These are phyloP conservation scores for Carterocephalus palaemon DNA, from an alignment of 2,888 invertebrate genomes.

Conservation along the genomic window DNA sequence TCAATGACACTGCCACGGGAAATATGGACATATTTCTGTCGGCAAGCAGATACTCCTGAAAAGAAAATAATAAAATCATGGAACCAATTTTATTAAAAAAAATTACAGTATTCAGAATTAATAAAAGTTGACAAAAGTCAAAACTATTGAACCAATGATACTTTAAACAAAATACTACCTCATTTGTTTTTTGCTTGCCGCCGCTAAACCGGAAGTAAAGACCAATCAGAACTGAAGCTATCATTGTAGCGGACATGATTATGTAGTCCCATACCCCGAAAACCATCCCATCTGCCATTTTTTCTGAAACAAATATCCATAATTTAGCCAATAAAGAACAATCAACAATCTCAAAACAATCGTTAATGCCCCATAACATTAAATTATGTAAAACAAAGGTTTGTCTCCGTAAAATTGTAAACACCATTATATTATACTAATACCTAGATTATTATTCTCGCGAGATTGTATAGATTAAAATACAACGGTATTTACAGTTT, in stretches of 20 bases:
- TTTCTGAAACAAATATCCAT: slow-evolving; percentile 34
- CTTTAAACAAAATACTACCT: slow-evolving; percentile 62
- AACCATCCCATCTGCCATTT: slow-evolving; percentile 47
- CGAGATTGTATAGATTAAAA: too few species aligned
- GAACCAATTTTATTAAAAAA: too few species aligned
- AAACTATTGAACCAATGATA: slow-evolving; percentile 10
- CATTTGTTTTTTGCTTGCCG: slow-evolving; percentile 89
- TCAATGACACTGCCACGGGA: slow-evolving; percentile 92
- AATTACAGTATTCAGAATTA: too few species aligned
- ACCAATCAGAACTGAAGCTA: slow-evolving; percentile 87
- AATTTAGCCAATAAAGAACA: not conserved
- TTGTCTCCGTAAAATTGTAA: not conserved
- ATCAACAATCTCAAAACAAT: not conserved
- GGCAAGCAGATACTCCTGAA: slow-evolving; percentile 90
- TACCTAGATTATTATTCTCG: too few species aligned
- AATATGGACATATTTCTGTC: slow-evolving; percentile 87
- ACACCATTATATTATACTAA: not conserved
- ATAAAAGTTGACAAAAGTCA: too few species aligned
- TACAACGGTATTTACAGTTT: too few species aligned
- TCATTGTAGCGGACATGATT: slow-evolving; percentile 84
- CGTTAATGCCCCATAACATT: not conserved
- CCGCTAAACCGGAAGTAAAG: slow-evolving; percentile 91
- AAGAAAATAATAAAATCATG: slow-evolving; percentile 32
- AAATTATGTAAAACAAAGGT: not conserved
- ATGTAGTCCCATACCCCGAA: slow-evolving; percentile 87